phyloP scores from a whole-genome alignment of 1,140 invertebrate species.

The Cydia amplana region DNA sequence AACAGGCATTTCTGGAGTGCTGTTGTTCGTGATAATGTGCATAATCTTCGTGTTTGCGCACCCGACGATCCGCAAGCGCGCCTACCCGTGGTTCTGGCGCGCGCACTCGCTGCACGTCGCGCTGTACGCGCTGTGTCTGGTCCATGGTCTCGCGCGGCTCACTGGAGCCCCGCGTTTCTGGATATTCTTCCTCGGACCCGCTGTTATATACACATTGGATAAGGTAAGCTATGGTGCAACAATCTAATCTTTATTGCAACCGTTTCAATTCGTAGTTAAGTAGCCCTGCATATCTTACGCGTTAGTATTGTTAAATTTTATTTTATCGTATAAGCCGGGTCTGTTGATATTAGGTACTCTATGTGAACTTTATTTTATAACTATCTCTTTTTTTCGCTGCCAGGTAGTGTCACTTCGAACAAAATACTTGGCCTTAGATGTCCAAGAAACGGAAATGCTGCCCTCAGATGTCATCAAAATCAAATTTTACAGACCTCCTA shows the following conservation, averaged over 20 bases:
- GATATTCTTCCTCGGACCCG: conserved; percentile 97
- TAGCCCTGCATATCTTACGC: not conserved
- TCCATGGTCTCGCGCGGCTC: conserved; percentile 96
- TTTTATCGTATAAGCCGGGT: not conserved
- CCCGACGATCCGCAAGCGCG: conserved; percentile 94
- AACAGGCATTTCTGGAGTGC: conserved; percentile 94
- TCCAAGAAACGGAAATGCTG: conserved; percentile 96
- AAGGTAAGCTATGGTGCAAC: conserved; percentile 83
- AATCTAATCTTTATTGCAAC: not conserved
- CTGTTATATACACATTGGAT: conserved; percentile 93
- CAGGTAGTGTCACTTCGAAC: conserved; percentile 93
- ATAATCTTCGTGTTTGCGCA: conserved; percentile 99
- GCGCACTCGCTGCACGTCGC: conserved; percentile 97
- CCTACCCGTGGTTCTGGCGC: conserved; percentile 98
- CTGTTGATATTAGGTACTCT: too few relatives aligned
- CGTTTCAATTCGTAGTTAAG: not conserved
- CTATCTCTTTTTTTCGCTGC: conserved; percentile 38
- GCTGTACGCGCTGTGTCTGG: conserved; percentile 93
- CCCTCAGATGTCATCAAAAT: conserved; percentile 97
- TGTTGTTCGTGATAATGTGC: conserved; percentile 95
- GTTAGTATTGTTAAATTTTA: not conserved
- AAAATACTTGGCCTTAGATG: conserved; percentile 95
- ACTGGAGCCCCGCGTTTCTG: conserved; percentile 96
- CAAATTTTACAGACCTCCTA: conserved; percentile 95
- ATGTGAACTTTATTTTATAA: too few relatives aligned